Conservation (phyloP, 2,797 vertebrate species). For the Gephyroberyx darwinii region DNA sequence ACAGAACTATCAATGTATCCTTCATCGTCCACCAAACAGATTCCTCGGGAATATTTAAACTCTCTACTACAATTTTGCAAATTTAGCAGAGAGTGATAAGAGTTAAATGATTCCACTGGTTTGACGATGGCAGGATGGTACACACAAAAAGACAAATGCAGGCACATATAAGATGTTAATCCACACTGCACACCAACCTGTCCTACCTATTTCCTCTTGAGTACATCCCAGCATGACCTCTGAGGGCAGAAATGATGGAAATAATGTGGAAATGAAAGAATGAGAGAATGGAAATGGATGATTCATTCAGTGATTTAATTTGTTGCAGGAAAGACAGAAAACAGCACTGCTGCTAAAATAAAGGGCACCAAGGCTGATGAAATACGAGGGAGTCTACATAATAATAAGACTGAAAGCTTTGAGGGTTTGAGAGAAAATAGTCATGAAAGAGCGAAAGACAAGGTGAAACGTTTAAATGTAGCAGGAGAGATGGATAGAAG, state of each 20-base stretch:
- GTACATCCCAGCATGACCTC: constrained; percentile 82
- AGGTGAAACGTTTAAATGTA: background rate
- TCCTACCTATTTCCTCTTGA: constrained; percentile 82
- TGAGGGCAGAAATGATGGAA: constrained; percentile 70
- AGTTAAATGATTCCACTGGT: constrained; percentile 11
- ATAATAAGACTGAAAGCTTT: background rate
- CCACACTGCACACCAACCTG: constrained; percentile 64
- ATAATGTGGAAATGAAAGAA: constrained; percentile 22
- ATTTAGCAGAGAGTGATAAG: background rate
- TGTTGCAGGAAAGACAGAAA: background rate
- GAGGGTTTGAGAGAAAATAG: constrained; percentile 8
- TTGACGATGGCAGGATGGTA: constrained; percentile 44
- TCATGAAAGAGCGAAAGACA: background rate
- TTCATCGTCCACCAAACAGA: constrained; percentile 38
- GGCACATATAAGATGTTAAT: constrained; percentile 51
- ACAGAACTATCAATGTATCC: constrained; percentile 28
- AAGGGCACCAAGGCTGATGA: background rate
- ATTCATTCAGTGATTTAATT: background rate
- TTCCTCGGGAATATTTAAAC: background rate
- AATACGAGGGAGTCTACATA: background rate
- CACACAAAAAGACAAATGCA: constrained; percentile 55
- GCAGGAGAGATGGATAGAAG: background rate
- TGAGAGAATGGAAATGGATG: constrained; percentile 9
- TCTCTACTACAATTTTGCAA: background rate
- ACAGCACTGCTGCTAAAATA: background rate